Evolutionary conservation across 2,888 invertebrate species (phyloP), one percentile per base, ranked within the genome.

Genomic region (Temnothorax unifasciatus): DNA sequence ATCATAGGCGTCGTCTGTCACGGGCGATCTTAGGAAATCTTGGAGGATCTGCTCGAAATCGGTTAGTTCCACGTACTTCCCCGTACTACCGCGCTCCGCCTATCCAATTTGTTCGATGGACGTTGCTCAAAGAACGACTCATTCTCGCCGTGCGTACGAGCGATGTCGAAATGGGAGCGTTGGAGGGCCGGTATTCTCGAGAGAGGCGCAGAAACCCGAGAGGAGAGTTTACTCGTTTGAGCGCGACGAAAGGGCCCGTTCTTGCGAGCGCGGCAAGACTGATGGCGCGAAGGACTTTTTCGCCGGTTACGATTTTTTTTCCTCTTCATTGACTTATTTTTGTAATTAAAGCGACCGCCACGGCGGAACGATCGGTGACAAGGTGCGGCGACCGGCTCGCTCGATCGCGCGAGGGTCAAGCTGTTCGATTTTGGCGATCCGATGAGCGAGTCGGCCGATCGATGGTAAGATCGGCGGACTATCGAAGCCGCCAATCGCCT

Each of bases 401-500:
- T 34, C 8, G 82, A 54, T 73, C 69, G 52, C 44, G 54, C 73
- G 66, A 59, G 82, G 66, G 52, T 63, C 71, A 66, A 34, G 47
- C 75, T 54, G 76, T 38, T 73, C 63, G 74, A 84, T 85, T 86
- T 84, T 63, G 69, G 82, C 59, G 83, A 86, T 71, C 73, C 68
- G 83, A 75, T 29, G 83, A 73, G 76, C 71, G 54, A 84, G 47
- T 74, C 79, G 88, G 83, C 85, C 84, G 85, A 87, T 85, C 64
- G 81, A 54, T 61, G 75, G 87, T 87, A 87, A 83, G 85, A 89
- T 85, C 87, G 90, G 83, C 82, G 85, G 86, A 69, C 59, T 91
- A 91, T 92, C 90, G 87, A 82, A 71, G 63, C 73, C 75, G 84
- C 83, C 87, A 88, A 91, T 90, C 89, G 91, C 79, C 90, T 87